Conservation (phyloP, 2,797 vertebrate genomes). For the Pempheris klunzingeri region DNA sequence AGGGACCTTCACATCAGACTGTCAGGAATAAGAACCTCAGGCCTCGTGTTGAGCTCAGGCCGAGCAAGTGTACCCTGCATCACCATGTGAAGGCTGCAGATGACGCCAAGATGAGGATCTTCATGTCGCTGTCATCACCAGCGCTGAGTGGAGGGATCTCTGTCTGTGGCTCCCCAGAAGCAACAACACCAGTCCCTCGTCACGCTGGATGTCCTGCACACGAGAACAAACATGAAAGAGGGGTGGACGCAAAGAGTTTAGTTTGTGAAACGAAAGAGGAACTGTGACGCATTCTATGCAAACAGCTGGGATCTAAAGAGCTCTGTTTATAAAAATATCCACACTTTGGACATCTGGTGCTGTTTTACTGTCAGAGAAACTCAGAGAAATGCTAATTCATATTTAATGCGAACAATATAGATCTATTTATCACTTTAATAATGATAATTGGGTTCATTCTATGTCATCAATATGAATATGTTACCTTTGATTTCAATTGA, state of each 20-base stretch:
- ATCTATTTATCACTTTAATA: neutral
- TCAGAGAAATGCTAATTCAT: neutral
- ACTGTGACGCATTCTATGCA: conserved; percentile 27
- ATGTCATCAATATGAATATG: neutral
- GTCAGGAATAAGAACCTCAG: conserved; percentile 18
- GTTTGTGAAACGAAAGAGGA: conserved; percentile 30
- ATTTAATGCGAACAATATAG: conserved; percentile 26
- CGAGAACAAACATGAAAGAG: neutral
- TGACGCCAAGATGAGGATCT: neutral
- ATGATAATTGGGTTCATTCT: neutral
- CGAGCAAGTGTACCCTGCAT: conserved; percentile 56
- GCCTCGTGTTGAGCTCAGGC: conserved; percentile 38
- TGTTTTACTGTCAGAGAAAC: conserved; percentile 6
- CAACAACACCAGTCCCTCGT: neutral
- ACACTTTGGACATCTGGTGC: conserved; percentile 10
- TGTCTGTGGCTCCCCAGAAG: neutral
- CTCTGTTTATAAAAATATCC: neutral
- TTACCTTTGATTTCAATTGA: neutral
- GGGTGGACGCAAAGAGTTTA: neutral
- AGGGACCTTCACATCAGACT: conserved; percentile 3
- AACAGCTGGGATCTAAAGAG: conserved; percentile 19
- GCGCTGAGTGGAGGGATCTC: conserved; percentile 8
- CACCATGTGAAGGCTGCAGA: conserved; percentile 8
- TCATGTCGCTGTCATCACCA: conserved; percentile 39
- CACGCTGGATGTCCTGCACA: neutral